phyloP scores from a whole-genome alignment of 2,797 vertebrate species.

The Remorina albescens region DNA sequence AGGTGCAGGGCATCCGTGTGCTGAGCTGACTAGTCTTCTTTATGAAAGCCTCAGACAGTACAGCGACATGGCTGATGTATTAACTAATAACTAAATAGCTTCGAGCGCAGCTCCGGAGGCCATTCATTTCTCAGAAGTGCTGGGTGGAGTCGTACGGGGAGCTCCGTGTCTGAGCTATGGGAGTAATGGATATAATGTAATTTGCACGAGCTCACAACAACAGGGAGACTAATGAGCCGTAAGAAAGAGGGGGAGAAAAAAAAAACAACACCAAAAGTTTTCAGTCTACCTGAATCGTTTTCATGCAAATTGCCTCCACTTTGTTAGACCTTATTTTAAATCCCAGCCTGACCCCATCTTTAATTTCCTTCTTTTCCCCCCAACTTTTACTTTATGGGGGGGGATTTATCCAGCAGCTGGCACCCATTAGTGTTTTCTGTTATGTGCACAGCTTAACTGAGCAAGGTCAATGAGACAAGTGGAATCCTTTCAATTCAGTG shows the following conservation, averaged over 20 bases:
- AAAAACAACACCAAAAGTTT: constrained; percentile 37
- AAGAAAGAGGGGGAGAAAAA: constrained; percentile 29
- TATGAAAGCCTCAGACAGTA: constrained; percentile 38
- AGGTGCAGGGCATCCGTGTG: constrained; percentile 4
- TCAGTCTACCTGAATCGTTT: constrained; percentile 38
- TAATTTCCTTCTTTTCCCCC: neutral
- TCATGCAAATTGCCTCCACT: constrained; percentile 47
- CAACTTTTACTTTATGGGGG: neutral
- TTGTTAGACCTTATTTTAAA: constrained; percentile 40
- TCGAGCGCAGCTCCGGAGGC: constrained; percentile 27
- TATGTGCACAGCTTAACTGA: constrained; percentile 17
- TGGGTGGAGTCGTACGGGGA: constrained; percentile 40
- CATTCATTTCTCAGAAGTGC: constrained; percentile 53
- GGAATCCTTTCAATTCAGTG: constrained; percentile 54
- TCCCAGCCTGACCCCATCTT: constrained; percentile 11
- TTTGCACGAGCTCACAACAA: constrained; percentile 62
- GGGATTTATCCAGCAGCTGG: constrained; percentile 11
- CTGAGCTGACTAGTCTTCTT: constrained; percentile 44
- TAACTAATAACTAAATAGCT: constrained; percentile 61
- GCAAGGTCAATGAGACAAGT: constrained; percentile 61
- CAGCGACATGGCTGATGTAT: constrained; percentile 55
- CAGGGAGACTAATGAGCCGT: constrained; percentile 70
- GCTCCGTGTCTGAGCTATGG: constrained; percentile 26
- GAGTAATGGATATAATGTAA: constrained; percentile 63
- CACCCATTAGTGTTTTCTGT: constrained; percentile 25